Conservation (phyloP, 2,888 invertebrate species). For the Pomacea canaliculata region DNA sequence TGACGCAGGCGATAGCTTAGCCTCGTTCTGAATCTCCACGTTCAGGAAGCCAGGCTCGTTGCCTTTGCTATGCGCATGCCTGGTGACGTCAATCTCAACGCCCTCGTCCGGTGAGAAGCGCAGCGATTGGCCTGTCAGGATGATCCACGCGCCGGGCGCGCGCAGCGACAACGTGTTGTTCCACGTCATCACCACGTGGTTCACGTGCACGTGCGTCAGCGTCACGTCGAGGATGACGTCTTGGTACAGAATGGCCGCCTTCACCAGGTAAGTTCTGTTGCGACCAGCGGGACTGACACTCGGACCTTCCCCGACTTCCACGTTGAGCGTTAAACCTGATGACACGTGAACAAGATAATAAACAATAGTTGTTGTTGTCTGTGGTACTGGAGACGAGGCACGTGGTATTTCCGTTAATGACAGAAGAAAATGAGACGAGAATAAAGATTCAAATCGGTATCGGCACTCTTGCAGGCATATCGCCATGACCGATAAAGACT, state of each 20-base stretch:
- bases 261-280: slow-evolving; percentile 8
- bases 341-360: slow-evolving; percentile 1
- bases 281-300: neutral
- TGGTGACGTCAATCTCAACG: slow-evolving; percentile 23
- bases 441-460: too few species aligned
- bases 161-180: slow-evolving; percentile 3
- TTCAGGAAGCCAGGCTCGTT: slow-evolving; percentile 25
- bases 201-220: slow-evolving; percentile 11
- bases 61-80: slow-evolving; percentile 11
- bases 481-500: too few species aligned
- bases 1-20: slow-evolving; percentile 17
- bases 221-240: slow-evolving; percentile 21
- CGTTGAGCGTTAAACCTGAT: slow-evolving; percentile 20
- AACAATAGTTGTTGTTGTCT: slow-evolving; percentile 15
- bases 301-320: slow-evolving; percentile 5
- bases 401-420: too few species aligned
- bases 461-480: too few species aligned
- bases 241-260: slow-evolving; percentile 12
- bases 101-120: slow-evolving; percentile 24
- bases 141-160: slow-evolving; percentile 13
- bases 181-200: slow-evolving; percentile 12
- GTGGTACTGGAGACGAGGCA: slow-evolving; percentile 29
- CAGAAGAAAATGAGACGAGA: too few species aligned
- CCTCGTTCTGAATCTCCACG: slow-evolving; percentile 31
- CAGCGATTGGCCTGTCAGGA: slow-evolving; percentile 6